A percentile compares a stretch with the other conserved stretches of the same genome.
Evolutionary conservation across 2,113 vertebrate species (phyloP).

Genomic region (Chamaetylas fuelleborni): DNA sequence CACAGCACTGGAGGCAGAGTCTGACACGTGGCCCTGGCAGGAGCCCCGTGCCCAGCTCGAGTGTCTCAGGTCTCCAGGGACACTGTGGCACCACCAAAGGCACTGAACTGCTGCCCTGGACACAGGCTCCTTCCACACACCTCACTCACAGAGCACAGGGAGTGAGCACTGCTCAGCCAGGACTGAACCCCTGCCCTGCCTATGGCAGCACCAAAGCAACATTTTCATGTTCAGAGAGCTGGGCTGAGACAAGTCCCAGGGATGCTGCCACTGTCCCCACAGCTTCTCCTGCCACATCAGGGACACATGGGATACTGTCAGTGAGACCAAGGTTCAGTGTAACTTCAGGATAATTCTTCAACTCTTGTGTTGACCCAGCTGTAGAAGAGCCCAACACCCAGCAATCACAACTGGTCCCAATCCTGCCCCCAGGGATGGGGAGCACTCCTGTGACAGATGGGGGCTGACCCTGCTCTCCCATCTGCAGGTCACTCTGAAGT

Average conservation of each 20-base stretch:
- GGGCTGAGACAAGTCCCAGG: neutral
- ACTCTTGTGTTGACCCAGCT: neutral
- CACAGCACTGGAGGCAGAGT: neutral
- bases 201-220: neutral
- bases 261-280: neutral
- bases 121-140: too few relatives aligned
- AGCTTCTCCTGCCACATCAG: accelerated
- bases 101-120: neutral
- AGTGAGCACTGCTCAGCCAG: neutral
- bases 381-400: too few relatives aligned
- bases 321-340: neutral
- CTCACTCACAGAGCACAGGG: neutral
- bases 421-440: neutral
- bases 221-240: too few relatives aligned
- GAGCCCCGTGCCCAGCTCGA: neutral
- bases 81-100: neutral
- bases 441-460: neutral
- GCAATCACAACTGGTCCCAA: neutral
- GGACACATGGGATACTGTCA: accelerated
- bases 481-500: neutral
- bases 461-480: neutral
- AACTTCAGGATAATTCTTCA: neutral
- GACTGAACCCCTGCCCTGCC: neutral
- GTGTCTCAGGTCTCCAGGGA: neutral
- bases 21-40: accelerated